These are phyloP conservation scores for Lasioglossum malachurum DNA, from an alignment of 2,888 invertebrate species.

Conservation along the genomic window DNA sequence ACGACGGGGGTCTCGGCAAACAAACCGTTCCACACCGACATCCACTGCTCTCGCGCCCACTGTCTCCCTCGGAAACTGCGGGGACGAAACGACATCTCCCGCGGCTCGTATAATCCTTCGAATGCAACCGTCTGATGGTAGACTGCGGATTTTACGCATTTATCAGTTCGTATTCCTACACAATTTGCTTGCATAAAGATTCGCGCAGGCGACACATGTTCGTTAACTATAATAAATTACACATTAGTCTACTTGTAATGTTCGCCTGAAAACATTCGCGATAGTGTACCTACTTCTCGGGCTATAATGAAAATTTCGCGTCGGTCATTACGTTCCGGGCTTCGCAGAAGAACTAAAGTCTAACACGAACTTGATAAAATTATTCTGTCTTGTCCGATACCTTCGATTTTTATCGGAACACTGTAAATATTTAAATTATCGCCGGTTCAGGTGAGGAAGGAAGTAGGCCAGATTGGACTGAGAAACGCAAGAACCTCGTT, in stretches of 20 bases:
- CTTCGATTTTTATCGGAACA: too few relatives aligned
- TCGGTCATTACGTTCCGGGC: too few relatives aligned
- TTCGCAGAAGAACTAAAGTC: too few relatives aligned
- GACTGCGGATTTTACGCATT: background rate
- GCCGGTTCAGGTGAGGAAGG: too few relatives aligned
- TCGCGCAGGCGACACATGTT: background rate
- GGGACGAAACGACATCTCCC: background rate
- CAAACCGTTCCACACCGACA: conserved; percentile 38
- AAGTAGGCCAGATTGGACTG: too few relatives aligned
- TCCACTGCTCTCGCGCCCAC: conserved; percentile 4
- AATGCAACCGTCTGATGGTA: background rate
- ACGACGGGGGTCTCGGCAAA: conserved; percentile 62
- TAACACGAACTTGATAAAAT: too few relatives aligned
- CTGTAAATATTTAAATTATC: too few relatives aligned
- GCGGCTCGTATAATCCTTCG: background rate
- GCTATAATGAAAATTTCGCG: too few relatives aligned
- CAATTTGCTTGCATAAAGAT: too few relatives aligned
- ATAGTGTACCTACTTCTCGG: background rate
- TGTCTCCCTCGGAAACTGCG: conserved; percentile 8
- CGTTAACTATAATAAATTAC: background rate
- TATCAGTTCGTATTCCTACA: background rate
- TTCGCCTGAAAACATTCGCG: background rate
- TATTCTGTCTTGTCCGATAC: too few relatives aligned
- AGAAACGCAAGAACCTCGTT: too few relatives aligned
- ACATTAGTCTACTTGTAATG: background rate